Evolutionary conservation across 2,113 vertebrate genomes (phyloP).

Genomic region (Coptodon bakossiorum): DNA sequence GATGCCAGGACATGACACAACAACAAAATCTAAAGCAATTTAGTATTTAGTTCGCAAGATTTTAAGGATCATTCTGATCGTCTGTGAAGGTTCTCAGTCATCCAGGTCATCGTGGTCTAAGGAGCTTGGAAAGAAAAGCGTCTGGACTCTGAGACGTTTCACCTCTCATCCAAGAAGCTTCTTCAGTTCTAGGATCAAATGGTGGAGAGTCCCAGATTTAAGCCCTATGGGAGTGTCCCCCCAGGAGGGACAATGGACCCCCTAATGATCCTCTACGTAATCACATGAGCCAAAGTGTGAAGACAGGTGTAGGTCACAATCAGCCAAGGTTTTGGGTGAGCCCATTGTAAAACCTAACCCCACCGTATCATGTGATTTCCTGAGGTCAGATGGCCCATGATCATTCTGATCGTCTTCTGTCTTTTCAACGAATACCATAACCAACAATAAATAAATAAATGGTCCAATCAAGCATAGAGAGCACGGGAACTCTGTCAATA

Average conservation of each 20-base stretch:
- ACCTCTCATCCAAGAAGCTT: not conserved
- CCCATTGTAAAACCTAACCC: not conserved
- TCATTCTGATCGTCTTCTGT: not conserved
- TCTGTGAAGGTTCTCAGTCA: not conserved
- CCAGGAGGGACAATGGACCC: not conserved
- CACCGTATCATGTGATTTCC: not conserved
- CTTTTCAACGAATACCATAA: not conserved
- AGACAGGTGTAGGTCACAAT: not conserved
- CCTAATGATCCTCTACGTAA: not conserved
- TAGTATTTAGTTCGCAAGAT: not conserved
- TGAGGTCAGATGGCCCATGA: not conserved
- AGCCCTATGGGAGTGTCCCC: not conserved
- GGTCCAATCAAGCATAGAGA: not conserved
- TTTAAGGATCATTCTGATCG: not conserved
- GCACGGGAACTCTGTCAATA: not conserved
- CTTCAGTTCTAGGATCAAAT: not conserved
- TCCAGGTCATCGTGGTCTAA: not conserved
- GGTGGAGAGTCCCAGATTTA: not conserved
- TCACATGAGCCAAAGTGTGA: not conserved
- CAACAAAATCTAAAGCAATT: not conserved
- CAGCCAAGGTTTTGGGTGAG: not conserved
- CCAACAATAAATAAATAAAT: not conserved
- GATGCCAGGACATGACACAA: not conserved
- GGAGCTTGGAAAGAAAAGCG: not conserved
- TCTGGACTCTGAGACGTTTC: not conserved